Evolutionary conservation across 2,888 invertebrate genomes (phyloP), one percentile per base, ranked within the genome.

Genomic region (Trichacis sp.): DNA sequence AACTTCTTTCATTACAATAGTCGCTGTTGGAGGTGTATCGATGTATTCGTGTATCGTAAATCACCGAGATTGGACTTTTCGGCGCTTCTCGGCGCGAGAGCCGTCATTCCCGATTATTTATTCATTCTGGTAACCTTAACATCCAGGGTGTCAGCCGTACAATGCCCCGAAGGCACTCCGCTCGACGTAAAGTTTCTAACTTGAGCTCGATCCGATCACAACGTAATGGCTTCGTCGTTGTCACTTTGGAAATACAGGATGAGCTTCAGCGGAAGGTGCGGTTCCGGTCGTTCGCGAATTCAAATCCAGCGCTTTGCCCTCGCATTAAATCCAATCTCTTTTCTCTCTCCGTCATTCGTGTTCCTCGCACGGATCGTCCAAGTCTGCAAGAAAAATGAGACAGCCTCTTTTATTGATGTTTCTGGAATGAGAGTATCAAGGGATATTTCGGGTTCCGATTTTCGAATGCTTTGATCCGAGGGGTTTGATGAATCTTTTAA

Each of bases 161-260:
- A 52, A 59, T 55, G 62, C 59, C 58, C 56, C 58, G 46, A 54
- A 46, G 67, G 61, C 65, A 71, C 69, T 67, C 65, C 64, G 48
- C 54, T 49, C 53, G 50, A 49, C 55, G 64, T 69, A 64, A 73
- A 72, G 68, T 73, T 70, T 66, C 56, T 61, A 64, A 68, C 64
- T 63, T 56, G 60, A 73, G 74, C 74, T 70, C 74, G 75, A 79
- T 76, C 75, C 71, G 75, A 74, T 74, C 76, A 76, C 71, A 72
- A 70, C 65, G 72, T 73, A 70, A 70, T 69, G 70, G 68, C 71
- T 74, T 70, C 72, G 71, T 58, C 62, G 71, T 66, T 74, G 73
- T 70, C 73, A 72, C 70, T 67, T 73, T 60, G 70, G 72, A 77
- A 72, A 73, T 75, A 75, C 67, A 67, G 64, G 74, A 73, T 74